These are phyloP conservation scores for Ectemnius cavifrons DNA, from an alignment of 2,888 invertebrate species.

Conservation along the genomic window DNA sequence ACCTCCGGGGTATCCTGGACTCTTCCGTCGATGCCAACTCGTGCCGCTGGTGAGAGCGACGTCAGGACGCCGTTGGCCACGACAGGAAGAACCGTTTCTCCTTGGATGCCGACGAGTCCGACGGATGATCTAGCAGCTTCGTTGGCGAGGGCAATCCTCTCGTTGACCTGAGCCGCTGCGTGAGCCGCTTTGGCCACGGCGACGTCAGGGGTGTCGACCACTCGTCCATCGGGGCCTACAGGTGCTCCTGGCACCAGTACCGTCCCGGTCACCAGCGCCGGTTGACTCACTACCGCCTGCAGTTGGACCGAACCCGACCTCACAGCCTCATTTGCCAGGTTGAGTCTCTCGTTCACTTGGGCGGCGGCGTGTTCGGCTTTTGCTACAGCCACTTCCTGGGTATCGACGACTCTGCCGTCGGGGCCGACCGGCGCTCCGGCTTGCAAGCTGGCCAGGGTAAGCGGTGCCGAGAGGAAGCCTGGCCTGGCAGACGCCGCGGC, in stretches of 20 bases:
- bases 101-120: slow-evolving; percentile 1
- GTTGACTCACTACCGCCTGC: slow-evolving; percentile 1
- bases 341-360: slow-evolving; percentile 57
- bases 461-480: slow-evolving; percentile 38
- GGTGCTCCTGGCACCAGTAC: slow-evolving; percentile 52
- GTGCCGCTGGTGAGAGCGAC: slow-evolving; percentile 54
- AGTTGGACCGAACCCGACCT: slow-evolving; percentile 14
- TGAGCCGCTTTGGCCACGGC: slow-evolving; percentile 68
- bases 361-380: slow-evolving; percentile 66
- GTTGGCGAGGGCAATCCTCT: slow-evolving; percentile 62
- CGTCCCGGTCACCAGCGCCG: neutral
- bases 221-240: slow-evolving; percentile 65
- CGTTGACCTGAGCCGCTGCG: slow-evolving; percentile 68
- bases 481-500: slow-evolving; percentile 60
- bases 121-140: slow-evolving; percentile 63
- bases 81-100: slow-evolving; percentile 16
- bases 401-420: slow-evolving; percentile 63
- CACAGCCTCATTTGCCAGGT: slow-evolving; percentile 42
- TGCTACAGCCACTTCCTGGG: slow-evolving; percentile 64
- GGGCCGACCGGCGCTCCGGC: slow-evolving; percentile 61
- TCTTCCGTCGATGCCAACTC: slow-evolving; percentile 67
- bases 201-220: slow-evolving; percentile 68
- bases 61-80: slow-evolving; percentile 26
- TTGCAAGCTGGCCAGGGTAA: slow-evolving; percentile 52
- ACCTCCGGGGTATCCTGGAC: slow-evolving; percentile 66